Conservation (phyloP, 2,113 vertebrate genomes). For the Limanda limanda region DNA sequence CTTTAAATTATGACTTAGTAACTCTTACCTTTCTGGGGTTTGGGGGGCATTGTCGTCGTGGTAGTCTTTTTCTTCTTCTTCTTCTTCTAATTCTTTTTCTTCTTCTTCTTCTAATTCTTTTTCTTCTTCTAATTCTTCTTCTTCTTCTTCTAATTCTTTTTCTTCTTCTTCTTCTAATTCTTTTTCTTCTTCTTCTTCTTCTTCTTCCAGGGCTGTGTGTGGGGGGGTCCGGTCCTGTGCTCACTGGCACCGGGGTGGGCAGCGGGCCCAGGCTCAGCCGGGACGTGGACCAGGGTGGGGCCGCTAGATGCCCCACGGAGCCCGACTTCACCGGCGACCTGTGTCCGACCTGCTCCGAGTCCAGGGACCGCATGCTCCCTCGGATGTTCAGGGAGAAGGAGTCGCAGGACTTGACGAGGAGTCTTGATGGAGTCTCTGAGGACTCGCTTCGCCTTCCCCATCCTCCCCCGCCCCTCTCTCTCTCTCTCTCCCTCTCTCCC, state of each 20-base stretch:
- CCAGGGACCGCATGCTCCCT: conserved; percentile 79
- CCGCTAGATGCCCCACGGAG: conserved; percentile 80
- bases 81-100: too few species aligned
- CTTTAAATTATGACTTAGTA: too few species aligned
- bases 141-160: too few species aligned
- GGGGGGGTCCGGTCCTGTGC: too few species aligned
- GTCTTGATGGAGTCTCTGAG: neutral
- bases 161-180: too few species aligned
- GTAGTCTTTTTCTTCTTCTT: too few species aligned
- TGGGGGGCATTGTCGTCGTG: too few species aligned
- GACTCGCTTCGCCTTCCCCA: conserved; percentile 57
- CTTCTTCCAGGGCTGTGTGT: too few species aligned
- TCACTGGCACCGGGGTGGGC: conserved; percentile 85
- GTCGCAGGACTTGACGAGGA: conserved; percentile 80
- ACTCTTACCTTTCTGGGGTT: too few species aligned
- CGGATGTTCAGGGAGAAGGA: conserved; percentile 82
- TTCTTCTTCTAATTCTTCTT: too few species aligned
- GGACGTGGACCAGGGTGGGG: conserved; percentile 82
- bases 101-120: too few species aligned
- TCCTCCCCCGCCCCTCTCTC: conserved; percentile 26
- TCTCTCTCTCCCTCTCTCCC: conserved; percentile 1
- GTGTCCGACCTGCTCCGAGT: conserved; percentile 87
- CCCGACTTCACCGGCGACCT: conserved; percentile 84
- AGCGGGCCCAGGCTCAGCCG: conserved; percentile 83
- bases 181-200: too few species aligned